Conservation (phyloP, 2,113 vertebrate species). For the Brienomyrus brachyistius region DNA sequence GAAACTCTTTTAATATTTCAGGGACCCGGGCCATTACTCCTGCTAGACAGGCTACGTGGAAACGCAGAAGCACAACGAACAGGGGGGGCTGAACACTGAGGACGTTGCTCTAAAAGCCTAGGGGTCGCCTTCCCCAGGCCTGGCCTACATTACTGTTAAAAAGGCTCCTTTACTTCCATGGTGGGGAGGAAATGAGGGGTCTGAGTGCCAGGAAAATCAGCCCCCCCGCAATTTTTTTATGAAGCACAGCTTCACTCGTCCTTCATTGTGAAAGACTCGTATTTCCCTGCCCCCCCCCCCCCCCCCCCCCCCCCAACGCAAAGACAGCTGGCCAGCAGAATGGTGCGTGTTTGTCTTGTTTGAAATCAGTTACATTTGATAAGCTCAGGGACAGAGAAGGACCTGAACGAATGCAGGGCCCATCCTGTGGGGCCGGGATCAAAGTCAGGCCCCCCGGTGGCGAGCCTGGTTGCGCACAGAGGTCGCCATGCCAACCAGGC, state of each 20-base stretch:
- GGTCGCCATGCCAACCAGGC: conserved; percentile 40
- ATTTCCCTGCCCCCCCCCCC: neutral
- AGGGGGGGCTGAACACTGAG: neutral
- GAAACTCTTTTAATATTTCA: conserved; percentile 4
- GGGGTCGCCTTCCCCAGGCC: neutral
- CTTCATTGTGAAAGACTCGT: conserved; percentile 9
- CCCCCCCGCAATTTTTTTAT: conserved; percentile 11
- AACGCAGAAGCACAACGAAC: neutral
- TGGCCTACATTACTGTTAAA: neutral
- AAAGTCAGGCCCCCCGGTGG: conserved; percentile 36
- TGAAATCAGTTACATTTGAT: conserved; percentile 26
- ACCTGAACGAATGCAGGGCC: conserved; percentile 27
- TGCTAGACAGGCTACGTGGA: neutral
- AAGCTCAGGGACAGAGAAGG: conserved; percentile 21
- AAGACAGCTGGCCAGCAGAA: conserved; percentile 11
- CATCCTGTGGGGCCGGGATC: conserved; percentile 27
- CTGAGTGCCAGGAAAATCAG: conserved; percentile 15
- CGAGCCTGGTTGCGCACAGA: conserved; percentile 20
- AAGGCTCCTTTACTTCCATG: neutral
- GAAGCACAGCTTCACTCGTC: neutral
- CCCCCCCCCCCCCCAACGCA: neutral
- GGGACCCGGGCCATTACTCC: neutral
- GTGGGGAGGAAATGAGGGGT: conserved; percentile 13
- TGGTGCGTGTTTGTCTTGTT: conserved; percentile 24
- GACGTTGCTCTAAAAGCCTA: neutral